Base-by-base conservation (phyloP, 2,888 invertebrate species). In the Arrhopalites spinosus region DNA sequence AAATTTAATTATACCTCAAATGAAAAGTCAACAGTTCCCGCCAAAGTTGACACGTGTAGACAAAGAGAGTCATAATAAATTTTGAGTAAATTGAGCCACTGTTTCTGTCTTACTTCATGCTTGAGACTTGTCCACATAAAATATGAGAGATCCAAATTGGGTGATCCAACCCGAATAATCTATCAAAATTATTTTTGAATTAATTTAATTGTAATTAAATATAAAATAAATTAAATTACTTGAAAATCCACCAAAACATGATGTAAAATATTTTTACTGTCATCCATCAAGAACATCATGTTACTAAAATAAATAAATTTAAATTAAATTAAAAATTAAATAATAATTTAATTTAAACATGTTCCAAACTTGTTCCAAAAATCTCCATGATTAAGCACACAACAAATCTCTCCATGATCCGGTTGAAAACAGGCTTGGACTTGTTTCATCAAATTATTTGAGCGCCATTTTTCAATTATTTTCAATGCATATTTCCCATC, bases 61-160 rank as follows among this genome's bases (percentile, higher is more conserved):
- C 64, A 36, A 29, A 75, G 64, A 2, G 17, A 45, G 15, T 74
- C 64, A 36, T 72, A 72, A 36, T 79, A 81, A 2, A 68, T 15
- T n/a, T 73, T 20, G 1, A 79, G 36, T 13, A 81, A 30, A 11
- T 79, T 77, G 13, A 66, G 59, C 29, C 76, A 73, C 0, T 20
- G 25, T 7, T 47, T 53, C 1, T 29, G 61, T 15, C 77, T 61
- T 0, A 79, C 75, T 29, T 69, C 73, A 13, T 59, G 69, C 20
- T 78, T 45, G 1, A 79, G 47, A 64, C 79, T 78, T 0, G 74
- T 78, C 27, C 56, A 81, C 0, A 78, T n/a, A 50, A 73, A 79
- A 29, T 76, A 76, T 2, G 67, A 73, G 13, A 81, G 29, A 36
- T 81, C 81, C 11, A 63, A 15, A 45, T 27, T 27, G 0, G 72